Conservation (phyloP, 2,888 invertebrate genomes). For the Scaptomyza flava region DNA sequence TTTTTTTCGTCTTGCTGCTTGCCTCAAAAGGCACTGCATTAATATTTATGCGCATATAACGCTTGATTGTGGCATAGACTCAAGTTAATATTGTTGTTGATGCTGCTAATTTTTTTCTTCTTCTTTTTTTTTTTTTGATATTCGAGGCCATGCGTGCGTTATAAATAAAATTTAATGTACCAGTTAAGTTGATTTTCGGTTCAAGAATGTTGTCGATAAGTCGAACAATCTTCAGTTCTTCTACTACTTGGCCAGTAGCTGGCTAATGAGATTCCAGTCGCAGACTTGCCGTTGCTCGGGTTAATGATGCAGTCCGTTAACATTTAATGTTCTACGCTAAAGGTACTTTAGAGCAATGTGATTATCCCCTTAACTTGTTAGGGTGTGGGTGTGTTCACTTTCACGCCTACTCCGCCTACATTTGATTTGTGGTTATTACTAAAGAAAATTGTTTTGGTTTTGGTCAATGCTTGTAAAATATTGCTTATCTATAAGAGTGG, state of each 20-base stretch:
- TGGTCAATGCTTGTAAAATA: constrained; percentile 26
- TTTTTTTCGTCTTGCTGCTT: not conserved
- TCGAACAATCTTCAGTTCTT: constrained; percentile 28
- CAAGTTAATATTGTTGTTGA: constrained; percentile 14
- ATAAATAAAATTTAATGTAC: constrained; percentile 77
- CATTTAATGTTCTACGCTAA: constrained; percentile 43
- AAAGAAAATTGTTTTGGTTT: constrained; percentile 28
- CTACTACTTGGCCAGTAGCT: constrained; percentile 7
- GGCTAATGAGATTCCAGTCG: constrained; percentile 64
- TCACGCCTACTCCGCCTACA: constrained; percentile 33
- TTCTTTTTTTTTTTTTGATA: constrained; percentile 9
- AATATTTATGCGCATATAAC: constrained; percentile 70
- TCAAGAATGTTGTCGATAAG: constrained; percentile 59
- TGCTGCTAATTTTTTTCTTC: not conserved
- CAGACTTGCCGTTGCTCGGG: constrained; percentile 27
- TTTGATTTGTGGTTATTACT: constrained; percentile 57
- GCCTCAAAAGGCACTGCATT: constrained; percentile 59
- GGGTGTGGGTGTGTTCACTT: not conserved
- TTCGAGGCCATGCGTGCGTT: constrained; percentile 67
- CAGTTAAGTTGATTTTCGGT: constrained; percentile 62
- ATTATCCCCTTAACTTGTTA: constrained; percentile 29
- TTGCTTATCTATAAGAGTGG: constrained; percentile 6
- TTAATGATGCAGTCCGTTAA: constrained; percentile 67
- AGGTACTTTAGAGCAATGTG: constrained; percentile 50
- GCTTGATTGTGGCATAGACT: constrained; percentile 54